phyloP scores from a whole-genome alignment of 2,888 invertebrate genomes.

The Hylaea fasciaria region DNA sequence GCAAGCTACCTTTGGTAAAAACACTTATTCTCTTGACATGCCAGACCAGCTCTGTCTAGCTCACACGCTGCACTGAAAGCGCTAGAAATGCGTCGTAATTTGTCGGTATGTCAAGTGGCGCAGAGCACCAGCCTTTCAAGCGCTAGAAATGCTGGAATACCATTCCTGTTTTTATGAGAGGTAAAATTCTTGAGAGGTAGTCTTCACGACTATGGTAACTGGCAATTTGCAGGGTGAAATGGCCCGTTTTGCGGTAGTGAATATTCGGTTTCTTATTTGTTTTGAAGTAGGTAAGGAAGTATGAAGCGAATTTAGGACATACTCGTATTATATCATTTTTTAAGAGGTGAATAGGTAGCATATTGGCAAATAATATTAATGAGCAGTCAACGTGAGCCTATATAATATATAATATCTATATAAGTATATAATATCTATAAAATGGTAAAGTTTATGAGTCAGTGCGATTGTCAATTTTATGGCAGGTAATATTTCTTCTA shows the following conservation, averaged over 20 bases:
- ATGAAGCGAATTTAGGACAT: neutral
- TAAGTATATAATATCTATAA: no score
- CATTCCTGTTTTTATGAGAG: conserved; percentile 30
- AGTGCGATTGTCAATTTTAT: no score
- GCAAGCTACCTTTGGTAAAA: no score
- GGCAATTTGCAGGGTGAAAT: conserved; percentile 29
- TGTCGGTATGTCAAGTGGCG: conserved; percentile 26
- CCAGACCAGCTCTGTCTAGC: neutral
- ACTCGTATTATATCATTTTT: no score
- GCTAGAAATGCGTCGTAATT: conserved; percentile 27
- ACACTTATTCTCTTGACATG: no score
- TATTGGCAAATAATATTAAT: no score
- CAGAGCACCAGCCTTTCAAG: conserved; percentile 19
- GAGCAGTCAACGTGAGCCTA: no score
- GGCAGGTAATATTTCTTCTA: no score
- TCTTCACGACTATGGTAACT: conserved; percentile 27
- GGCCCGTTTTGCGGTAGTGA: conserved; percentile 14
- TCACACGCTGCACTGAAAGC: conserved; percentile 5
- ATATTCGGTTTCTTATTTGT: conserved; percentile 21
- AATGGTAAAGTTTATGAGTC: no score
- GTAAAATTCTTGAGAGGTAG: conserved; percentile 29
- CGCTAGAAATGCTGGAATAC: conserved; percentile 24
- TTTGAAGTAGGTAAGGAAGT: neutral
- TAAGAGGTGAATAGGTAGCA: no score
- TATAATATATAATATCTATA: no score